Evolutionary conservation across 2,888 invertebrate species (phyloP), one percentile per base, ranked within the genome.

Genomic region (Scrobipalpa costella): DNA sequence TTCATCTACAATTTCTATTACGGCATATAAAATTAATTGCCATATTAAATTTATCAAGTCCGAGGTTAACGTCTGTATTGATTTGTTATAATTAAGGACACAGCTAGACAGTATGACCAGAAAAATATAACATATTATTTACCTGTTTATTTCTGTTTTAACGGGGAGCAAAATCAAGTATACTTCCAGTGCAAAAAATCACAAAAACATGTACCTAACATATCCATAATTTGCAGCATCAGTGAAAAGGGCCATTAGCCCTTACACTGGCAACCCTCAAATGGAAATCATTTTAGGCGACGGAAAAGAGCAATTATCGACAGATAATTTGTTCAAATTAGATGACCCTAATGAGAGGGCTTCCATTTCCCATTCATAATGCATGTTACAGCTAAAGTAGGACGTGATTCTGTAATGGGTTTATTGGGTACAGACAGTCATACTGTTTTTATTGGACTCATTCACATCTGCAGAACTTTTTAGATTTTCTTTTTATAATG

Each of bases 231-330:
- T 34, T 34, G 33, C 7, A 2, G 0, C 21, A 55, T 34, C 55
- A 15, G 2, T 13, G 55, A 27, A 55, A 44, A 27, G 75, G 74
- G 73, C 85, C 85, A 87, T 86, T 86, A 86, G 77, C 74, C 60
- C 47, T 76, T 69, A 73, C 73, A 70, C 75, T 75, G 74, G 63
- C 63, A 63, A 75, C 75, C 72, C 65, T 63, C 67, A 75, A 77
- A 63, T 44, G 57, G 49, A 57, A 47, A 63, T 79, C 76, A 76
- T 84, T 80, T 78, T 71, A 49, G 33, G 34, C 17, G 49, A 60
- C 47, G 49, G 15, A 60, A 84, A 80, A 80, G 81, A 76, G 72
- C 77, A 69, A 75, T 78, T 83, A 80, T 81, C 70, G 75, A 72
- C 69, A 70, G 75, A 76, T 81, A 81, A 84, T 83, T 52, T 79